These are phyloP conservation scores for Dreissena rostriformis DNA, from an alignment of 1,140 invertebrate species.

Conservation along the genomic window DNA sequence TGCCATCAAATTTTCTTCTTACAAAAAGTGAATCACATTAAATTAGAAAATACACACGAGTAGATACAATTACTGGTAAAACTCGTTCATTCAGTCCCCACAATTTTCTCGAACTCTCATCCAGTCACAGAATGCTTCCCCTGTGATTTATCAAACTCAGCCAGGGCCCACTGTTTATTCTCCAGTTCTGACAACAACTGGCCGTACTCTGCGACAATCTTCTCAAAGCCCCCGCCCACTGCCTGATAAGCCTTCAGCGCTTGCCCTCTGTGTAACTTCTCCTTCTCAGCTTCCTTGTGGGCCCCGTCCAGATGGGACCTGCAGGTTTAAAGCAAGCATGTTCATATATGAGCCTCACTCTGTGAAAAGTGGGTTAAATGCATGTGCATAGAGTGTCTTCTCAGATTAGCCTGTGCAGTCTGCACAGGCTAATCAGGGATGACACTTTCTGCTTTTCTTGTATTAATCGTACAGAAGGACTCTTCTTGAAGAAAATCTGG, in stretches of 20 bases:
- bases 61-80: too few species aligned
- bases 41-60: too few species aligned
- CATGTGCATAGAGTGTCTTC: too few species aligned
- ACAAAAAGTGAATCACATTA: too few species aligned
- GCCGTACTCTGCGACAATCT: constrained; percentile 68
- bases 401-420: too few species aligned
- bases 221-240: constrained; percentile 70
- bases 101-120: neutral
- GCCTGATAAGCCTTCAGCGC: constrained; percentile 63
- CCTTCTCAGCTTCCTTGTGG: constrained; percentile 60
- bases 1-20: too few species aligned
- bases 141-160: constrained; percentile 54
- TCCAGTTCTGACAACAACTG: constrained; percentile 68
- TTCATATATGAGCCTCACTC: neutral
- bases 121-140: constrained; percentile 30
- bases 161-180: constrained; percentile 71
- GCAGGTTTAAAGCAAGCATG: constrained; percentile 15
- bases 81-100: too few species aligned
- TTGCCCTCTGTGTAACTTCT: constrained; percentile 54
- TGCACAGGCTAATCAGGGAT: too few species aligned
- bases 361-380: too few species aligned
- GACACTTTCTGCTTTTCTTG: too few species aligned
- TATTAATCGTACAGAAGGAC: too few species aligned
- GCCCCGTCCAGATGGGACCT: constrained; percentile 63
- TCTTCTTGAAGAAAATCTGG: too few species aligned